Percentiles rank a stretch among this genome's conserved stretches.
phyloP scores from a whole-genome alignment of 2,888 invertebrate species.

The Andrena bucephala region DNA sequence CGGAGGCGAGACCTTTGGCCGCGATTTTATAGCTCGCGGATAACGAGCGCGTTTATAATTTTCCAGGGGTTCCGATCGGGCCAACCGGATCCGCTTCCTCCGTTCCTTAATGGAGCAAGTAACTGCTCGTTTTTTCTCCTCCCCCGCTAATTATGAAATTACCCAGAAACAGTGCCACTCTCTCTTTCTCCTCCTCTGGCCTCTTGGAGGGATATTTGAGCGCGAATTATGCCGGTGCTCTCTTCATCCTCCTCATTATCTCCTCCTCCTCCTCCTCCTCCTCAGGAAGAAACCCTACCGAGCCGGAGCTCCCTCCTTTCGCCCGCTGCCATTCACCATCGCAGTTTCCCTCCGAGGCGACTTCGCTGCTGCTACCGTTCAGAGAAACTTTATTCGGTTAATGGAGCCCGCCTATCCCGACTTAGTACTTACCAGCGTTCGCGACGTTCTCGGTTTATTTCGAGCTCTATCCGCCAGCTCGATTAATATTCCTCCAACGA shows the following conservation, averaged over 20 bases:
- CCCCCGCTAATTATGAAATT: constrained; percentile 71
- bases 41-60: constrained; percentile 68
- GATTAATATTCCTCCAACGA: constrained; percentile 42
- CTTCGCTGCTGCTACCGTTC: neutral
- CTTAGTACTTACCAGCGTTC: neutral
- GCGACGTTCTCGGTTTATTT: constrained; percentile 11
- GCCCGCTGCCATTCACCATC: constrained; percentile 38
- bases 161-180: constrained; percentile 60
- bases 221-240: constrained; percentile 75
- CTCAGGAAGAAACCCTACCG: neutral
- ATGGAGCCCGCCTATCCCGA: constrained; percentile 38
- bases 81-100: constrained; percentile 18
- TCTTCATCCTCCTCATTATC: constrained; percentile 76
- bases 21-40: constrained; percentile 33
- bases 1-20: neutral
- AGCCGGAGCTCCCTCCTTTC: constrained; percentile 4
- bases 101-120: constrained; percentile 63
- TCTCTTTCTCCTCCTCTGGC: constrained; percentile 3
- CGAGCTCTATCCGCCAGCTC: constrained; percentile 9
- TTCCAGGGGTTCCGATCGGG: constrained; percentile 60
- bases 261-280: constrained; percentile 33
- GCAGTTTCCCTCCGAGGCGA: constrained; percentile 20
- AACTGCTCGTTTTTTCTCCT: constrained; percentile 59
- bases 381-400: constrained; percentile 71
- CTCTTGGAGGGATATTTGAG: constrained; percentile 66